Base-by-base conservation (phyloP, 2,888 invertebrate genomes). In the Leucania comma region DNA sequence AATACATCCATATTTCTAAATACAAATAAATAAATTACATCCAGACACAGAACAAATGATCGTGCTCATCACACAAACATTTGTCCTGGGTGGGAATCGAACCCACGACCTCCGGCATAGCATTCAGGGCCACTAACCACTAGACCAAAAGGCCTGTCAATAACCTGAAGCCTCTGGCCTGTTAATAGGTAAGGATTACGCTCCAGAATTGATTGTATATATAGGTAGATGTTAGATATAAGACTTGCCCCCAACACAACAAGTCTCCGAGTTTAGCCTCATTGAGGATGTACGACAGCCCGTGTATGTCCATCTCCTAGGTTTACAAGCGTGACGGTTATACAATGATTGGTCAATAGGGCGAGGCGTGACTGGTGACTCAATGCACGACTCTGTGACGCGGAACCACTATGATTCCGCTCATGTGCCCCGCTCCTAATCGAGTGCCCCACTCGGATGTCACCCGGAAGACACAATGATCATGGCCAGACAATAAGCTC, bases 381-480 rank as follows among this genome's bases (percentile, higher is more conserved):
- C 63, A 78, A 71, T 61, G 60, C 10, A 48, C 32, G 35, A 42
- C 29, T 24, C 54, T 64, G 57, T 72, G 59, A 61, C 56, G 59
- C 72, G 68, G 79, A 79, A 79, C 68, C 71, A 69, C 51, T 72
- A 62, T 58, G 54, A 75, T 61, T 75, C 51, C 59, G 60, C 54
- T 71, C 75, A 71, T 82, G 65, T 75, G 74, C 46, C 65, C 80
- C 51, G 63, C 71, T 75, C 65, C 68, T 66, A 75, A 71, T 82
- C 64, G 68, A 75, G 83, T 70, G 63, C 54, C 54, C 54, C 56
- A 66, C 61, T 80, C 75, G 75, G 80, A 71, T 66, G 62, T 65
- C 70, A 66, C 54, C 64, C 83, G 83, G 69, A 74, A 82, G 62
- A 68, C 50, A 69, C 82, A 71, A 68, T 82, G 75, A 74, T 82